Evolutionary conservation across 2,888 invertebrate species (phyloP), one percentile per base, ranked within the genome.

Genomic region (Stegophylla sp.): DNA sequence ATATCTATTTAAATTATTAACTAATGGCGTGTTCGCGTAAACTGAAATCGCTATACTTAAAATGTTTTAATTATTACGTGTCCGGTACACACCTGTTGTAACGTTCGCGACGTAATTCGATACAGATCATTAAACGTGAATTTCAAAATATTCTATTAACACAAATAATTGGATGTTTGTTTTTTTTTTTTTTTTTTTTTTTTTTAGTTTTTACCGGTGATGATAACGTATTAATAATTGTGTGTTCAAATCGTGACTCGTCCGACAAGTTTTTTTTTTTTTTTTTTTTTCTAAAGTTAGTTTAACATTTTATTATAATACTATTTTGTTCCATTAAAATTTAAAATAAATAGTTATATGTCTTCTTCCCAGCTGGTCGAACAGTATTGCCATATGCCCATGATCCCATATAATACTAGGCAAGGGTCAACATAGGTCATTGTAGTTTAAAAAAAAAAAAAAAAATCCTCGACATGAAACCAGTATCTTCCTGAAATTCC

Each of bases 401-500:
- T 72, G 41, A 56, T 43, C 72, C 26, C 13, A 56, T 28, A 43
- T 28, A 43, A 41, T 26, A 20, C 43, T 26, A 45, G 23, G 23
- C 34, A 48, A 56, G 23, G 69, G 77, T 77, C 77, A 77, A 69
- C 67, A 77, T 67, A 77, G 77, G 77, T 69, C 77, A 69, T 48
- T 45, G 66, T 48, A 63, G 48, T 64, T 51, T 45, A 34, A 13
- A 45, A 56, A 61, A 66, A 76, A 76, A 34, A 13, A 45, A 56
- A 61, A 66, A 76, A 76, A 66, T 64, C 48, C 26, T 67, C 77
- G 13, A 69, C 67, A 59, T 59, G 20, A 77, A 77, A 69, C 67
- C 77, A 48, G 77, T 67, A 77, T 69, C 43, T 59, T 77, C 53
- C 67, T 69, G 77, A 69, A 77, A 77, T 77, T 61, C 77, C 77